Percentiles rank a stretch among this genome's conserved stretches.
Conservation (phyloP, 2,797 vertebrate species). For the Xerus rutilus region DNA sequence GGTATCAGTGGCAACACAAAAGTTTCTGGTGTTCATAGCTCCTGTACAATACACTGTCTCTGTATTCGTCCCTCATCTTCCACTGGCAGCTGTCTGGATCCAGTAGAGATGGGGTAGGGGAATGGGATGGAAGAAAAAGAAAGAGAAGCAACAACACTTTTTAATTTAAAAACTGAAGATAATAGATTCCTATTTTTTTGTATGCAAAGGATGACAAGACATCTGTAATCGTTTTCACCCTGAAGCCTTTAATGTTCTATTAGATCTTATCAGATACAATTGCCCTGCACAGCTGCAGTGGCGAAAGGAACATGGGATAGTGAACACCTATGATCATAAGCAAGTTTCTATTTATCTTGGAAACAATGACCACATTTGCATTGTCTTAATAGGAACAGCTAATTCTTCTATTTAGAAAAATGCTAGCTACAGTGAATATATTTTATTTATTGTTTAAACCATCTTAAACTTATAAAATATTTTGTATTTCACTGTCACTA, state of each 20-base stretch:
- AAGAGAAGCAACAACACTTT: not conserved
- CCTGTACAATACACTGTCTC: fast-evolving
- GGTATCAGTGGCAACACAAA: fast-evolving
- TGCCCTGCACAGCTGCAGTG: fast-evolving
- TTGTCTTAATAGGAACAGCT: not conserved
- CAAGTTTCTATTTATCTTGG: no score
- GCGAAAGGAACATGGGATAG: not conserved
- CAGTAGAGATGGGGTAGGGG: fast-evolving
- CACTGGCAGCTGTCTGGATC: not conserved
- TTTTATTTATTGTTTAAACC: not conserved
- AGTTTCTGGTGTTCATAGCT: no score
- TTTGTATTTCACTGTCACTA: not conserved
- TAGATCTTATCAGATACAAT: not conserved
- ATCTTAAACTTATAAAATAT: not conserved
- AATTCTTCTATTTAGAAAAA: not conserved
- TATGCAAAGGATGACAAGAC: not conserved
- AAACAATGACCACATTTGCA: not conserved
- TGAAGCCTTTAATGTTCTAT: not conserved
- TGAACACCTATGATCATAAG: no score
- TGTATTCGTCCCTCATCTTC: fast-evolving
- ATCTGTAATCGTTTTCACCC: not conserved
- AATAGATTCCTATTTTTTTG: not conserved
- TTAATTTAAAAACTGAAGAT: not conserved
- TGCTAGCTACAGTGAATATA: not conserved
- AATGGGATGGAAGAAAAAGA: not conserved